Base-by-base conservation (phyloP, 2,113 vertebrate species). In the Tetrao urogallus region DNA sequence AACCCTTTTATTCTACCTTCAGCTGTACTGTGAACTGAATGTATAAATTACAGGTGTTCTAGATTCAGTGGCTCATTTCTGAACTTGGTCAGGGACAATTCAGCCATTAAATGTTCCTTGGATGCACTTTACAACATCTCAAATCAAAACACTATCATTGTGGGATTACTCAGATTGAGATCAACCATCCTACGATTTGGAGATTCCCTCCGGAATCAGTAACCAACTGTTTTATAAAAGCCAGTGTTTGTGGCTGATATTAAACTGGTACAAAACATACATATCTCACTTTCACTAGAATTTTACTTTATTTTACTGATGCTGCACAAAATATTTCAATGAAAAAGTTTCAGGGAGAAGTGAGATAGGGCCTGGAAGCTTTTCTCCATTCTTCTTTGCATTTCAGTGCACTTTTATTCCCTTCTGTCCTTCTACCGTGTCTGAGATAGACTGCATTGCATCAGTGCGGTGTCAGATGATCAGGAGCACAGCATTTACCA, bases 31-130 rank as follows among this genome's bases (percentile, higher is more conserved):
- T 12, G 8, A 89, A 64, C 42, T 32, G 43, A 82, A 17, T 66
- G 43, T 40, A 57, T 82, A 92, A 96, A 77, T 82, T 90, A 78
- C 66, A 89, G 88, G 84, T 78, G 67, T 88, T 93, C 20, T 79
- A 42, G 43, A 63, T 89, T 83, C 42, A 71, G 27, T 89, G 78
- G 76, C 24, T 89, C 28, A 80, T 81, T 92, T 93, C 61, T 95
- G 77, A 75, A 63, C 52, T 92, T 93, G 38, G 61, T 80, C 27
- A 45, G 93, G 88, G 78, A 48, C 70, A 84, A 28, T 72, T 48
- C 92, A 77, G 42, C 71, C 58, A 75, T 54, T 84, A 82, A 91
- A 78, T 90, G 42, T 84, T 92, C 73, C 65, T 86, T 22, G 17
- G n/a, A 88, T 58, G 6, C 12, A 11, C 43, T 42, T 52, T 71